Base-by-base conservation (phyloP, 2,888 invertebrate genomes). In the Mesochorus sp. region DNA sequence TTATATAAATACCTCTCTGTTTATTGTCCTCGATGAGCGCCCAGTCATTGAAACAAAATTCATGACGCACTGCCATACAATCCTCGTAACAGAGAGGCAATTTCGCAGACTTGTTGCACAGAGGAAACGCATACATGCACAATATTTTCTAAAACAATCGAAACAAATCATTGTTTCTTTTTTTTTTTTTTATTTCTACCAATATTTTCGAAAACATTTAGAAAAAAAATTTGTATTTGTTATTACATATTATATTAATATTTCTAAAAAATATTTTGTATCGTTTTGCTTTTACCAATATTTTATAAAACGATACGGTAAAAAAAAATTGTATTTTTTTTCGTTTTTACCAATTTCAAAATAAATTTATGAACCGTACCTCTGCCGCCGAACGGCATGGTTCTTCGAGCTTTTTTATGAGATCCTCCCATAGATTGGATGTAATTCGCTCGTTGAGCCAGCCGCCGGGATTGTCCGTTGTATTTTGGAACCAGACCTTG, bases 1-100 rank as follows among this genome's bases (percentile, higher is more conserved):
- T 95, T 83, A 96, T 94, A 88, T 93, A 95, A 77, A 96, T 94
- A 49, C 95, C 95, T 77, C 95, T 93, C 76, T 94, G 94, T 89
- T 97, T 97, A 89, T 96, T 96, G 87, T 97, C 96, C 91, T 97
- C 97, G 70, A 98, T 94, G 72, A 96, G 92, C 21, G 96, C 96
- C 98, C 98, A 98, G 89, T 98, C 97, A 88, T 96, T 96, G 91
- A 96, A 97, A 91, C 98, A 99, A 91, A 97, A 97, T 87, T 97
- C 94, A 90, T 96, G 94, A 89, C 95, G 95, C 24, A 97, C 96
- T 66, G 98, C 98, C 89, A 96, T 94, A 89, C 98, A 99, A 89
- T 98, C 98, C 93, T 98, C 98, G 88, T 96, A 96, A 91, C 98
- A 98, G 3, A 98, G 92, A 2, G 97, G 97, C 75, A 97, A 92